A percentile compares a stretch with the other conserved stretches of the same genome.
Evolutionary conservation across 2,797 vertebrate species (phyloP).

Genomic region (Bradypus variegatus): DNA sequence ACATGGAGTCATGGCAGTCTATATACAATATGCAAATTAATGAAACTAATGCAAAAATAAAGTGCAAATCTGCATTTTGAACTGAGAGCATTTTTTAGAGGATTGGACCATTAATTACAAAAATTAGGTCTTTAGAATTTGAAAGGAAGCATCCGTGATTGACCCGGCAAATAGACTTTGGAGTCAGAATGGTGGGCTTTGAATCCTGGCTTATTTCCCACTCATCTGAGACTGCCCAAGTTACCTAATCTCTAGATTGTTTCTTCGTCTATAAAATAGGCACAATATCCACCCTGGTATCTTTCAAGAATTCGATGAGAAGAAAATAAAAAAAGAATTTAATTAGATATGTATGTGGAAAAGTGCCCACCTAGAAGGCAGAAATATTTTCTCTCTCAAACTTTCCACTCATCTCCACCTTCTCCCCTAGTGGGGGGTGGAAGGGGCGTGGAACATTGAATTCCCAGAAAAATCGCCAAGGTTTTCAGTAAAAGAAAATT

Average conservation of each 20-base stretch:
- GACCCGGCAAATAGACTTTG: not conserved
- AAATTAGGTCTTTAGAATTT: conserved; percentile 27
- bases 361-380: not conserved
- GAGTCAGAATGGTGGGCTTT: not conserved
- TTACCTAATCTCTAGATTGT: not conserved
- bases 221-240: not conserved
- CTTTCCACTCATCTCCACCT: not conserved
- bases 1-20: conserved; percentile 1
- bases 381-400: not conserved
- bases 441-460: not conserved
- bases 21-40: not conserved
- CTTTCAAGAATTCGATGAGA: conserved; percentile 30
- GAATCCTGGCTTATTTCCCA: not conserved
- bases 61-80: conserved; percentile 22
- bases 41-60: conserved; percentile 14
- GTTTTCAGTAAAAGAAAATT: conserved; percentile 8
- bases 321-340: not conserved
- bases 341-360: not conserved
- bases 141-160: not conserved
- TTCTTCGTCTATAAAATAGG: conserved; percentile 18
- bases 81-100: not conserved
- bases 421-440: not conserved
- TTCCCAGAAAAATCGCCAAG: not conserved
- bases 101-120: not conserved
- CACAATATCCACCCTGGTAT: not conserved